Conservation (phyloP, 2,113 vertebrate species). For the Malurus melanocephalus region DNA sequence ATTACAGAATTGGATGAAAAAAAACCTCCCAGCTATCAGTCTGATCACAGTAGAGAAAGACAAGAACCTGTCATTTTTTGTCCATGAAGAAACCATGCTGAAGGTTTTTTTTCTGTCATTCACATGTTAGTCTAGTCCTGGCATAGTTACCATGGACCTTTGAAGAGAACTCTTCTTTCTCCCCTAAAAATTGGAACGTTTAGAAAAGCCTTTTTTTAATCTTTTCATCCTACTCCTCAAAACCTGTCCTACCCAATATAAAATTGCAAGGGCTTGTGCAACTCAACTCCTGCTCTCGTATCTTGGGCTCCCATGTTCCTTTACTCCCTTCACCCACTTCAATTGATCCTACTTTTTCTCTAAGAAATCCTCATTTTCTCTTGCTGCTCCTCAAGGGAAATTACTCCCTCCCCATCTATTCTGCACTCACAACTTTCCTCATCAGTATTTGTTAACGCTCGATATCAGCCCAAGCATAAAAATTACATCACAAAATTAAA, state of each 20-base stretch:
- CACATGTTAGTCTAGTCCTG: background rate
- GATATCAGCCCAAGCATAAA: background rate
- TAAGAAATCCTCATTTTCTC: background rate
- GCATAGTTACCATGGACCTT: background rate
- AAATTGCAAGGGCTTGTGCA: background rate
- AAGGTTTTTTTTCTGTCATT: background rate
- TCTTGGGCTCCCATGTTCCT: background rate
- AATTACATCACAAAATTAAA: background rate
- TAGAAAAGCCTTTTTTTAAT: background rate
- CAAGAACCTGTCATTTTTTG: background rate
- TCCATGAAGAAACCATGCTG: background rate
- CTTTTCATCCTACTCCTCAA: background rate
- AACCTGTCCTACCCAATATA: background rate
- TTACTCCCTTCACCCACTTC: background rate
- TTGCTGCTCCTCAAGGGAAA: background rate
- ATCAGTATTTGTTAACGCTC: background rate
- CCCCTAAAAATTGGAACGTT: background rate
- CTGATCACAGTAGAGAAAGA: background rate
- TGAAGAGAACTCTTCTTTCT: background rate
- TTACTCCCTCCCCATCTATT: background rate
- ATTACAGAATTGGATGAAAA: background rate
- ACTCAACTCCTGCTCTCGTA: background rate
- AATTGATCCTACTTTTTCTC: background rate
- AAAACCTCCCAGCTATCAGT: background rate
- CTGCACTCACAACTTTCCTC: background rate